Percentiles rank a stretch among this genome's conserved stretches.
These are phyloP conservation scores for Plagiodera versicolora DNA, from an alignment of 2,888 invertebrate genomes.

Conservation along the genomic window DNA sequence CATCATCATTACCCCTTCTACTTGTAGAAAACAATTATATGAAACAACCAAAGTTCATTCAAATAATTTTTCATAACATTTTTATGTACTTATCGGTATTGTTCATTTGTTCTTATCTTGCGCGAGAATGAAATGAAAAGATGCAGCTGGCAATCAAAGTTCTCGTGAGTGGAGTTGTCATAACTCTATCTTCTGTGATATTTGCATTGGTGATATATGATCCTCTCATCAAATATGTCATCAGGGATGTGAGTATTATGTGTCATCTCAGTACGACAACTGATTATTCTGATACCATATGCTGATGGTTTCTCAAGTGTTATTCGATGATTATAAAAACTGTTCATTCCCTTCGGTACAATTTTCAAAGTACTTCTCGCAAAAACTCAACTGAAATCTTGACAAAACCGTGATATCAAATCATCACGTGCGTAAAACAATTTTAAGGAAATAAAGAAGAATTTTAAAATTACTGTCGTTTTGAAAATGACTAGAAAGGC, in stretches of 20 bases:
- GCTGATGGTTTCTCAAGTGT: too few relatives aligned
- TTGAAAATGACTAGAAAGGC: too few relatives aligned
- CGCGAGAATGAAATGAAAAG: conserved; percentile 14
- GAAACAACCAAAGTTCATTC: conserved; percentile 1
- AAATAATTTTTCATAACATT: neutral
- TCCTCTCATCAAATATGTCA: conserved; percentile 34
- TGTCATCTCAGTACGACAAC: too few relatives aligned
- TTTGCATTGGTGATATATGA: conserved; percentile 66
- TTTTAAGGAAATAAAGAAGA: too few relatives aligned
- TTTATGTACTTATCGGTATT: neutral
- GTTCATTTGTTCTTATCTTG: neutral
- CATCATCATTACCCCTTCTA: conserved; percentile 12
- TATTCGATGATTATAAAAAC: too few relatives aligned
- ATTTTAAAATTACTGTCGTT: too few relatives aligned
- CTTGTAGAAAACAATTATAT: conserved; percentile 13
- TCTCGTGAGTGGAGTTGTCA: conserved; percentile 57
- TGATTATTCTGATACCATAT: too few relatives aligned
- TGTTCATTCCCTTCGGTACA: too few relatives aligned
- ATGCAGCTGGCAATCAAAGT: conserved; percentile 57
- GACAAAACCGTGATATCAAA: too few relatives aligned
- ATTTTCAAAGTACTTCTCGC: too few relatives aligned
- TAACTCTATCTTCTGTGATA: conserved; percentile 63
- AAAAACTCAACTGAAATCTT: too few relatives aligned
- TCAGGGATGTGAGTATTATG: conserved; percentile 42
- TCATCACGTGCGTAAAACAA: too few relatives aligned